Conservation (phyloP, 2,113 vertebrate genomes). For the Macrotus californicus region DNA sequence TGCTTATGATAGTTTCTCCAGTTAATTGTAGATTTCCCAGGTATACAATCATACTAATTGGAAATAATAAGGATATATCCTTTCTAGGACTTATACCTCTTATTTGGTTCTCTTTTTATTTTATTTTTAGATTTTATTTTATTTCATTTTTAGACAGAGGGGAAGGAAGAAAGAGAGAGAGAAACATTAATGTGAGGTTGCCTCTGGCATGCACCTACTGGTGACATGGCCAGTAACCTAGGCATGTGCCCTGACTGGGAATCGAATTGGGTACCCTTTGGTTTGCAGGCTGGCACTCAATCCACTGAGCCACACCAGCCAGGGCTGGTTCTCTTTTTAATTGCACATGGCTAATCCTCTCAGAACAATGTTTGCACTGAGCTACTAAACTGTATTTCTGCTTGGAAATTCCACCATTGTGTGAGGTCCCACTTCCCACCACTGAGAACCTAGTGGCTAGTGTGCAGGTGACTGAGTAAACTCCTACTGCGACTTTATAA, state of each 20-base stretch:
- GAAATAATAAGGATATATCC: not conserved
- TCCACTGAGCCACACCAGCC: too few relatives aligned
- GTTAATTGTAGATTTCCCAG: not conserved
- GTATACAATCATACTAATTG: not conserved
- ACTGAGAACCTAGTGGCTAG: not conserved
- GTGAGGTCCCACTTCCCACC: not conserved
- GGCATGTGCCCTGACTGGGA: too few relatives aligned
- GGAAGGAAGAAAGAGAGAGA: too few relatives aligned
- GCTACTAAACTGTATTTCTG: not conserved
- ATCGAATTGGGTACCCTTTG: too few relatives aligned
- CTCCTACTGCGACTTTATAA: not conserved
- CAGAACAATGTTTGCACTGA: not conserved
- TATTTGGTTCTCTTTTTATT: not conserved
- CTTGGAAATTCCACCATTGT: not conserved
- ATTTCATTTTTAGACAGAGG: too few relatives aligned
- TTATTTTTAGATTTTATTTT: too few relatives aligned
- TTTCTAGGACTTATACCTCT: not conserved
- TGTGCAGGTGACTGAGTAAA: not conserved
- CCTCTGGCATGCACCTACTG: too few relatives aligned
- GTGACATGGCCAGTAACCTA: too few relatives aligned
- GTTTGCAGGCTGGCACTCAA: too few relatives aligned
- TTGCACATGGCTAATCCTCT: not conserved
- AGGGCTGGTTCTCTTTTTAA: not conserved
- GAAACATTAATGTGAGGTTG: too few relatives aligned
- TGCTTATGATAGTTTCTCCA: not conserved